A percentile compares a stretch with the other conserved stretches of the same genome.
phyloP scores from a whole-genome alignment of 2,113 vertebrate genomes.

The Heterochromis multidens region DNA sequence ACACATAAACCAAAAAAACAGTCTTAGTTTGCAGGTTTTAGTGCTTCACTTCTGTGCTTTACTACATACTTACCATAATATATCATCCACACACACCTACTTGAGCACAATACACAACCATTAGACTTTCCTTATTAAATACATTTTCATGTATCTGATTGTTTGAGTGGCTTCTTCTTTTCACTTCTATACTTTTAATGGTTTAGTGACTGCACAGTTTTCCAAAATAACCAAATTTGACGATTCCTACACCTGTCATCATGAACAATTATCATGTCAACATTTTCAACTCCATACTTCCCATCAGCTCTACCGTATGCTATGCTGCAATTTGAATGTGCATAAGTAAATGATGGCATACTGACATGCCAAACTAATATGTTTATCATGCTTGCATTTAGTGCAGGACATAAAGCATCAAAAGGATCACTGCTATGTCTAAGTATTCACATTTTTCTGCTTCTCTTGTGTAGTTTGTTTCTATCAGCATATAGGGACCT shows the following conservation, averaged over 20 bases:
- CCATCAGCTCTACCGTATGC: too few species aligned
- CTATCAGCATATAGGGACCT: not conserved
- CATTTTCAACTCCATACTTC: not conserved
- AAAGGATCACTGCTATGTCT: not conserved
- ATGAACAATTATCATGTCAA: not conserved
- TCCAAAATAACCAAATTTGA: not conserved
- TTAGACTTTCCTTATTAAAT: not conserved
- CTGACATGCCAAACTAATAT: not conserved
- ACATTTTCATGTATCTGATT: not conserved
- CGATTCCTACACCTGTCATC: not conserved
- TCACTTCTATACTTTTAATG: not conserved
- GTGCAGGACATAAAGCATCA: not conserved
- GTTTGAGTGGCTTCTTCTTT: not conserved
- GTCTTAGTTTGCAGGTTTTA: not conserved
- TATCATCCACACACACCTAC: not conserved
- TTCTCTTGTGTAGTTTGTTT: not conserved
- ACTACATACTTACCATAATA: not conserved
- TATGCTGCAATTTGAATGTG: not conserved
- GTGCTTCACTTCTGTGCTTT: not conserved
- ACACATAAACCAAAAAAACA: not conserved
- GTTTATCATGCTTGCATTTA: not conserved
- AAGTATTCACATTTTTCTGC: not conserved
- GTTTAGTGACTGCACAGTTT: not conserved
- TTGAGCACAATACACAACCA: not conserved
- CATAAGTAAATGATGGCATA: not conserved